Evolutionary conservation across 1,140 invertebrate genomes (phyloP).

Genomic region (Ostrea denselamellosa): DNA sequence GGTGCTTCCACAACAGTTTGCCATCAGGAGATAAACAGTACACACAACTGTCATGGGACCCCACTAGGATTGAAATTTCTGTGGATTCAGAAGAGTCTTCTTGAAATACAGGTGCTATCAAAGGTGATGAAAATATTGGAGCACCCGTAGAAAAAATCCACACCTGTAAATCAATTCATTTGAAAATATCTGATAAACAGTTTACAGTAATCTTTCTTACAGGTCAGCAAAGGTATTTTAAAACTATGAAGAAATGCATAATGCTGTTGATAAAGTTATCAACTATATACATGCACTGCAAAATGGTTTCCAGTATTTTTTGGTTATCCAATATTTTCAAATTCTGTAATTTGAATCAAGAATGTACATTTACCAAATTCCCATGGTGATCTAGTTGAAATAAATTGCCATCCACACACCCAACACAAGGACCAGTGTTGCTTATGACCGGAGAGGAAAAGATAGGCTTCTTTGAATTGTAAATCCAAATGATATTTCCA

Average conservation of each 20-base stretch:
- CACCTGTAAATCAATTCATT: slow-evolving; percentile 79
- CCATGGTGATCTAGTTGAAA: slow-evolving; percentile 73
- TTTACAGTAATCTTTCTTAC: too few species aligned
- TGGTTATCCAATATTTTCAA: too few species aligned
- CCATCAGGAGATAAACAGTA: slow-evolving; percentile 80
- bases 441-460: slow-evolving; percentile 83
- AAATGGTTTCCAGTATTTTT: too few species aligned
- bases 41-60: slow-evolving; percentile 83
- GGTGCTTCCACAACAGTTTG: slow-evolving; percentile 74
- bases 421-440: slow-evolving; percentile 80
- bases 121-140: slow-evolving; percentile 85
- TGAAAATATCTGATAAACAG: too few species aligned
- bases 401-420: slow-evolving; percentile 82
- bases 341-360: too few species aligned
- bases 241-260: too few species aligned
- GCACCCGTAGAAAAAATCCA: slow-evolving; percentile 82
- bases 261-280: too few species aligned
- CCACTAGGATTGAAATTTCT: slow-evolving; percentile 80
- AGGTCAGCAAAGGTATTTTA: too few species aligned
- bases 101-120: slow-evolving; percentile 56
- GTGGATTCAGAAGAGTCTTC: neutral
- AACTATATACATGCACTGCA: too few species aligned
- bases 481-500: slow-evolving; percentile 67
- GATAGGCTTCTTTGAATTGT: slow-evolving; percentile 80
- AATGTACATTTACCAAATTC: slow-evolving; percentile 70